Conservation (phyloP, 30 jellyfish, hydroid and myxozoan genomes). For the Hydractinia echinata region DNA sequence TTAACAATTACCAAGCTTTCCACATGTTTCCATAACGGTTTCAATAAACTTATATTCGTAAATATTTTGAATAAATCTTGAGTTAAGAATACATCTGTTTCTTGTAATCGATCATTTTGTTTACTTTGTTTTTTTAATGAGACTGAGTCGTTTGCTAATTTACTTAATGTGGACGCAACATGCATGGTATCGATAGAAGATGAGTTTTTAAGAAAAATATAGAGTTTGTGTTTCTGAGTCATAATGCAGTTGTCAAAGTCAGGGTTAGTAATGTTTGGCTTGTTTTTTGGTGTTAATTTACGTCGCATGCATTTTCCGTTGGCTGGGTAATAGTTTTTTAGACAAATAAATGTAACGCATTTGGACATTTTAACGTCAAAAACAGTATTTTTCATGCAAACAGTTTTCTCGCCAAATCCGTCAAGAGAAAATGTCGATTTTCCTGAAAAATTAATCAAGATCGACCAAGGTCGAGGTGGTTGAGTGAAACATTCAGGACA, state of each 20-base stretch:
- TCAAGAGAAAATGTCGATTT: not conserved
- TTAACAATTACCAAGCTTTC: not conserved
- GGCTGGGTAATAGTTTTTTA: not conserved
- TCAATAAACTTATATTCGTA: not conserved
- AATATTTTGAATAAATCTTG: not conserved
- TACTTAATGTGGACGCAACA: too few relatives aligned
- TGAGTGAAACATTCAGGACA: not conserved
- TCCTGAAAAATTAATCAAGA: not conserved
- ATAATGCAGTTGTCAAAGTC: not conserved
- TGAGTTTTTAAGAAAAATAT: too few relatives aligned
- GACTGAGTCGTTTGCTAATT: too few relatives aligned
- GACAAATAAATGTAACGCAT: constrained; percentile 1
- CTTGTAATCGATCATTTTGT: too few relatives aligned
- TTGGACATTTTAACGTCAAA: not conserved
- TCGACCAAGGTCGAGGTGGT: not conserved
- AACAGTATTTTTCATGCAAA: not conserved
- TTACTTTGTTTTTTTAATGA: too few relatives aligned
- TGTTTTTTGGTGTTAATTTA: not conserved
- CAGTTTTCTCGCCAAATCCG: not conserved
- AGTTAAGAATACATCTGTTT: too few relatives aligned
- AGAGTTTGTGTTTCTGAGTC: not conserved
- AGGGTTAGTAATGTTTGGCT: not conserved
- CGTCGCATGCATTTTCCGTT: not conserved
- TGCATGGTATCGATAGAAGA: too few relatives aligned
- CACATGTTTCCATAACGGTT: not conserved